phyloP scores from a whole-genome alignment of 2,888 invertebrate genomes.

The Cryptocephalus moraei region DNA sequence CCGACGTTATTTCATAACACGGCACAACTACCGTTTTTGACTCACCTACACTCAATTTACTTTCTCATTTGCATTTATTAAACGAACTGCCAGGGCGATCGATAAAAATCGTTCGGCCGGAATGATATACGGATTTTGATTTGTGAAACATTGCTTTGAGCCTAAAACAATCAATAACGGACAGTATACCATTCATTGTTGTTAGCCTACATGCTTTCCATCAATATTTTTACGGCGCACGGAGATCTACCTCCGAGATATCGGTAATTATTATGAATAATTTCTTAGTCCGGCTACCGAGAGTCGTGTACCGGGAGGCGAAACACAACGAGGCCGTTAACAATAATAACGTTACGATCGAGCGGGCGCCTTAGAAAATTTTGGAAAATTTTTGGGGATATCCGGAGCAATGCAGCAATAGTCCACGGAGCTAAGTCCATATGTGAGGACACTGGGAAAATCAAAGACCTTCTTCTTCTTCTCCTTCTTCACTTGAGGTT shows the following conservation, averaged over 20 bases:
- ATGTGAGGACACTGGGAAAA: no score
- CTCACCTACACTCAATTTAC: neutral
- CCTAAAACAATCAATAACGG: constrained; percentile 5
- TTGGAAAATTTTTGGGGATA: no score
- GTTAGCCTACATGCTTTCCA: constrained; percentile 3
- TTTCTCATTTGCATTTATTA: constrained; percentile 1
- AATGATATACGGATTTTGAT: constrained; percentile 2
- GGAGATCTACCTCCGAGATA: constrained; percentile 1
- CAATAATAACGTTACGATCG: no score
- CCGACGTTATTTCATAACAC: no score
- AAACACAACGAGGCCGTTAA: no score
- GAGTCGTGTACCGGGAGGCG: no score
- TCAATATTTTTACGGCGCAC: neutral
- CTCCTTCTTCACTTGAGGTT: no score
- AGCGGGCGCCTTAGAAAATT: no score
- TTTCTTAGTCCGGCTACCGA: no score
- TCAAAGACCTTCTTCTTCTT: no score
- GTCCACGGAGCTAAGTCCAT: no score
- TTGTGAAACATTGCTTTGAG: constrained; percentile 3
- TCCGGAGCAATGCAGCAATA: no score
- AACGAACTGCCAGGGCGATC: constrained; percentile 1
- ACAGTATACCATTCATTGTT: constrained; percentile 4
- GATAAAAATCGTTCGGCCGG: constrained; percentile 1
- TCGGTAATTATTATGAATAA: neutral
- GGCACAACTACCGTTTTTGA: neutral